These are phyloP conservation scores for Oncopodura yosiiana DNA, from an alignment of 1,140 invertebrate species.

Conservation along the genomic window DNA sequence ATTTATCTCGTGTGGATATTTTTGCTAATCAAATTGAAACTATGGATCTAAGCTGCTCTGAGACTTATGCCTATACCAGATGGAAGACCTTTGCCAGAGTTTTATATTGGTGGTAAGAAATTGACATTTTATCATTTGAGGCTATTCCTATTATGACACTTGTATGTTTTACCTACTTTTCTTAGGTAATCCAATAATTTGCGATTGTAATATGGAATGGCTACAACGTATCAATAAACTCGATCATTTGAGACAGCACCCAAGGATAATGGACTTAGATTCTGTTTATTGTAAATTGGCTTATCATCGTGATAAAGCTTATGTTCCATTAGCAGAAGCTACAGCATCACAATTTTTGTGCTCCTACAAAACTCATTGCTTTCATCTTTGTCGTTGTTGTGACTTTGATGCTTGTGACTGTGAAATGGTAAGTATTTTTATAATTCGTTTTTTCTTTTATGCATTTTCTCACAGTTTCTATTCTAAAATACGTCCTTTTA, in stretches of 20 bases:
- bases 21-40: conserved; percentile 73
- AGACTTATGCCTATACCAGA: conserved; percentile 59
- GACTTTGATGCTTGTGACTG: conserved; percentile 74
- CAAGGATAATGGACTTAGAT: conserved; percentile 79
- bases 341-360: conserved; percentile 81
- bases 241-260: conserved; percentile 63
- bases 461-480: background rate
- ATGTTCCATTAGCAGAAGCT: conserved; percentile 70
- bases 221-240: conserved; percentile 63
- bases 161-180: too few relatives aligned
- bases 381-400: conserved; percentile 84
- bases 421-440: conserved; percentile 13
- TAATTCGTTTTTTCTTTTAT: background rate
- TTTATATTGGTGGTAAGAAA: conserved; percentile 78
- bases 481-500: conserved; percentile 5
- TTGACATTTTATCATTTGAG: too few relatives aligned
- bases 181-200: conserved; percentile 77
- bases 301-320: conserved; percentile 68
- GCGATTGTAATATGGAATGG: conserved; percentile 82
- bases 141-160: too few relatives aligned
- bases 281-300: conserved; percentile 81
- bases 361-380: conserved; percentile 84
- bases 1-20: conserved; percentile 70
- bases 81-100: conserved; percentile 61
- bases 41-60: conserved; percentile 66